Evolutionary conservation across 2,797 vertebrate species (phyloP).

Genomic region (Sphaeramia orbicularis): DNA sequence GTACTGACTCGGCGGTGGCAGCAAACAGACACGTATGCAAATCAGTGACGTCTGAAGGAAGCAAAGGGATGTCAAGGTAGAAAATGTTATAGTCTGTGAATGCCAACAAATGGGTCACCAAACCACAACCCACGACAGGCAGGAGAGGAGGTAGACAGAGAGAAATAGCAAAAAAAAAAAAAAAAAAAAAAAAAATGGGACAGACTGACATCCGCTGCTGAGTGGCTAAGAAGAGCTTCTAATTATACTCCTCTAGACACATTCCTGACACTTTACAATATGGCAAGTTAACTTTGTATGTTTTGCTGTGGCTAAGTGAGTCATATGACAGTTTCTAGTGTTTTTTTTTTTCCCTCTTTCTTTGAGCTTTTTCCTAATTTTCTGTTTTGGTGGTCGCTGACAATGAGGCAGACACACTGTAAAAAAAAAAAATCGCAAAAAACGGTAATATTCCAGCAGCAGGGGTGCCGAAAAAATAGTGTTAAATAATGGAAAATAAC

Average conservation of each 20-base stretch:
- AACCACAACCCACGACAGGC: constrained; percentile 48
- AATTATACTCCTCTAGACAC: constrained; percentile 47
- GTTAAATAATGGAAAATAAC: too few relatives aligned
- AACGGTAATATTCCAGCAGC: too few relatives aligned
- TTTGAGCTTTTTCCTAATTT: constrained; percentile 33
- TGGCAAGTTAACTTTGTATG: constrained; percentile 11
- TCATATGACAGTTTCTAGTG: constrained; percentile 10
- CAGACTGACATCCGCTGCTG: constrained; percentile 36
- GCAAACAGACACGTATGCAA: constrained; percentile 52
- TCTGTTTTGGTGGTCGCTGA: constrained; percentile 4
- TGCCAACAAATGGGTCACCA: constrained; percentile 66
- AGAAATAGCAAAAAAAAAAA: too few relatives aligned
- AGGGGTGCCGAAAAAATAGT: too few relatives aligned
- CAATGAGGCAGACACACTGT: constrained; percentile 10
- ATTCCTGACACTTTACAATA: constrained; percentile 35
- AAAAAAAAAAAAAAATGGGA: constrained; percentile 24
- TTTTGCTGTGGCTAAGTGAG: constrained; percentile 24
- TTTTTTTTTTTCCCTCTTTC: neutral
- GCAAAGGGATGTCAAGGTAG: constrained; percentile 54
- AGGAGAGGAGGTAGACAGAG: constrained; percentile 27
- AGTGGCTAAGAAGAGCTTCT: constrained; percentile 31
- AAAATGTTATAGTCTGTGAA: constrained; percentile 50
- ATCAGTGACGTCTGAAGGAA: constrained; percentile 42
- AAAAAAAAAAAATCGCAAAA: constrained; percentile 30
- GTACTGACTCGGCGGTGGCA: constrained; percentile 41